These are phyloP conservation scores for Hipparchia sbordonii DNA, from an alignment of 2,888 invertebrate genomes.

Conservation along the genomic window DNA sequence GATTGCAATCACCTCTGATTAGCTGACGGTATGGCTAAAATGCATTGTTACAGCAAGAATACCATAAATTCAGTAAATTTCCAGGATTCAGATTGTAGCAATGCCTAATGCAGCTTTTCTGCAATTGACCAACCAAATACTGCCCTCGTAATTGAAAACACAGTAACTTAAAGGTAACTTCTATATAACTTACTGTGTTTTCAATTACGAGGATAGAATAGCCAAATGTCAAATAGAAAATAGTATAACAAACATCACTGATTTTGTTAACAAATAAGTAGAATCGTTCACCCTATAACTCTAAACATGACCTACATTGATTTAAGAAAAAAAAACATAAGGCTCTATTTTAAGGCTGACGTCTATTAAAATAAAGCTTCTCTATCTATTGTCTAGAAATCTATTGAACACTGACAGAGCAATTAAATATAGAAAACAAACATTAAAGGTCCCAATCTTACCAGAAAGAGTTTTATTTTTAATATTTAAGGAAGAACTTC, in stretches of 20 bases:
- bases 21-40: no score
- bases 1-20: no score
- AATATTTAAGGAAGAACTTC: neutral
- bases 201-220: no score
- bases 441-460: neutral
- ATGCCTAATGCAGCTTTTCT: no score
- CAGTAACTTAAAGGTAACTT: no score
- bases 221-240: neutral
- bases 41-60: no score
- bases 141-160: no score
- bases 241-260: conserved; percentile 26
- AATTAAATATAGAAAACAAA: neutral
- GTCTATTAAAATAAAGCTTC: conserved; percentile 32
- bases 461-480: neutral
- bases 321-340: conserved; percentile 41
- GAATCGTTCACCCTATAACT: conserved; percentile 35
- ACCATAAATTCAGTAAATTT: no score
- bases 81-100: no score
- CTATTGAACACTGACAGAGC: conserved; percentile 23
- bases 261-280: conserved; percentile 54
- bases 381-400: conserved; percentile 23
- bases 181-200: no score
- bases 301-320: conserved; percentile 33
- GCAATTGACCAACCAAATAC: neutral
- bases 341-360: conserved; percentile 53